Evolutionary conservation across 2,113 vertebrate genomes (phyloP).

Genomic region (Proterorhinus semilunaris): DNA sequence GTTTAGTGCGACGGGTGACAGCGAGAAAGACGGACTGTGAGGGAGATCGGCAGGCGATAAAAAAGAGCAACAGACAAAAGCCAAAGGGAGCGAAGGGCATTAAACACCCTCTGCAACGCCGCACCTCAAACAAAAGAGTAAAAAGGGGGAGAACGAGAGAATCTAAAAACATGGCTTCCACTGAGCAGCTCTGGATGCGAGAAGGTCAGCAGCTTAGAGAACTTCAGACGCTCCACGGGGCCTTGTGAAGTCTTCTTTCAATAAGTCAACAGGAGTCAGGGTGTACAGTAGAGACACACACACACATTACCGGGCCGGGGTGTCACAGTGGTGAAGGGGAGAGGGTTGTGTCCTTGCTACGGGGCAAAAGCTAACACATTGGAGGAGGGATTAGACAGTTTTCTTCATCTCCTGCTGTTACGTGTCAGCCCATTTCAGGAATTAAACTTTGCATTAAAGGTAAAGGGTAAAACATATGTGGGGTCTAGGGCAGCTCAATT

Average conservation of each 20-base stretch:
- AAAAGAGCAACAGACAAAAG: slow-evolving; percentile 67
- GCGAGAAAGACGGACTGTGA: slow-evolving; percentile 35
- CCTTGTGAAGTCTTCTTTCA: slow-evolving; percentile 54
- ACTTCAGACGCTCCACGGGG: slow-evolving; percentile 52
- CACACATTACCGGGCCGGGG: slow-evolving; percentile 12
- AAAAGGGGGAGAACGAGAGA: slow-evolving; percentile 22
- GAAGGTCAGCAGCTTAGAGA: slow-evolving; percentile 61
- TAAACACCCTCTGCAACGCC: slow-evolving; percentile 55
- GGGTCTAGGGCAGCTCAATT: background rate
- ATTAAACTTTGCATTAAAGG: slow-evolving; percentile 16
- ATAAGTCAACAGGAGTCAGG: slow-evolving; percentile 35
- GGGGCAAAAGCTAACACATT: slow-evolving; percentile 49
- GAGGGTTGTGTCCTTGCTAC: slow-evolving; percentile 53
- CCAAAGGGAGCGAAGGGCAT: slow-evolving; percentile 42
- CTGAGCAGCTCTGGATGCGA: slow-evolving; percentile 37
- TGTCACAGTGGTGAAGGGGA: slow-evolving; percentile 25
- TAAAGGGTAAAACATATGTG: background rate
- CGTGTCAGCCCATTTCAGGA: slow-evolving; percentile 26
- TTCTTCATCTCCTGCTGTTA: slow-evolving; percentile 40
- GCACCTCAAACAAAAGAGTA: slow-evolving; percentile 47
- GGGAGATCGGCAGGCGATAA: slow-evolving; percentile 59
- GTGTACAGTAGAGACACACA: slow-evolving; percentile 11
- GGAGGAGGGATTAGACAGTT: slow-evolving; percentile 49
- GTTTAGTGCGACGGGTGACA: slow-evolving; percentile 65
- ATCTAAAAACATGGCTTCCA: slow-evolving; percentile 29